Percentiles rank a stretch among this genome's conserved stretches.
Evolutionary conservation across 2,888 invertebrate genomes (phyloP).

Genomic region (Drosophila hamatofila): DNA sequence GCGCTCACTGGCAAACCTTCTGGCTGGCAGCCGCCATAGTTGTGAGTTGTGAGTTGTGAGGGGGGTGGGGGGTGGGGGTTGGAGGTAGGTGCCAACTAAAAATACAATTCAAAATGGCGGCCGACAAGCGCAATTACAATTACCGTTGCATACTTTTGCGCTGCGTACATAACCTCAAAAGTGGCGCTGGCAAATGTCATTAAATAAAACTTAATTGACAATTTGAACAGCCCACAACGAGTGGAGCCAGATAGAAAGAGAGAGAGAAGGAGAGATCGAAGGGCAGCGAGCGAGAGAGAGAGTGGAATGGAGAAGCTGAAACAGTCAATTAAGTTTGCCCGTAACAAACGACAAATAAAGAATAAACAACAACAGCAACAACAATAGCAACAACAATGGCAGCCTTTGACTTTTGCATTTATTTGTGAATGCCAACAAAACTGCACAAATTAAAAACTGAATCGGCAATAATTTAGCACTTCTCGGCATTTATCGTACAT

Average conservation of each 20-base stretch:
- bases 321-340: slow-evolving; percentile 72
- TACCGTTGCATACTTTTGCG: slow-evolving; percentile 74
- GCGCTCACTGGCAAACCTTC: background rate
- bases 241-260: background rate
- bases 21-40: slow-evolving; percentile 6
- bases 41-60: background rate
- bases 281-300: too few relatives aligned
- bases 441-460: slow-evolving; percentile 77
- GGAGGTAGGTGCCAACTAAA: slow-evolving; percentile 34
- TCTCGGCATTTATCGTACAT: slow-evolving; percentile 64
- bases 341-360: slow-evolving; percentile 40
- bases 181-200: slow-evolving; percentile 71
- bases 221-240: slow-evolving; percentile 66
- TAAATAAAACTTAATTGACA: slow-evolving; percentile 83
- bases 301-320: slow-evolving; percentile 50
- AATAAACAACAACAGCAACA: slow-evolving; percentile 30
- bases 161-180: slow-evolving; percentile 69
- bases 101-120: slow-evolving; percentile 72
- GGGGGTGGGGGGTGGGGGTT: background rate
- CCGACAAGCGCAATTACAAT: slow-evolving; percentile 69
- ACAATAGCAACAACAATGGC: background rate
- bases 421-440: slow-evolving; percentile 69
- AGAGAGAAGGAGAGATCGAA: background rate
- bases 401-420: slow-evolving; percentile 72
- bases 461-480: slow-evolving; percentile 81